These are phyloP conservation scores for Eurois occulta DNA, from an alignment of 2,888 invertebrate species.

Conservation along the genomic window DNA sequence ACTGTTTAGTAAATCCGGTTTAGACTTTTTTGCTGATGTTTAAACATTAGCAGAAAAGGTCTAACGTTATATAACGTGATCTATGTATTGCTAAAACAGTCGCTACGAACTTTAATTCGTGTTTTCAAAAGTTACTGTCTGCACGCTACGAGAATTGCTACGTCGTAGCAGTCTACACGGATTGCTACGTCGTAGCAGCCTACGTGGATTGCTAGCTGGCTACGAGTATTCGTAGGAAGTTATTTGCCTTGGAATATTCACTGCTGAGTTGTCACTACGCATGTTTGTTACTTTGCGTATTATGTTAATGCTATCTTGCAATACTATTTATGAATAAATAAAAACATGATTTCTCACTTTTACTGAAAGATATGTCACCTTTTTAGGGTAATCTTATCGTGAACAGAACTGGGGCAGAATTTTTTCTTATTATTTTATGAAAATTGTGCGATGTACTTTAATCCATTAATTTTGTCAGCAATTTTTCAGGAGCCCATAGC, in stretches of 20 bases:
- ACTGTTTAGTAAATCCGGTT: conserved; percentile 14
- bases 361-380: neutral
- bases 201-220: conserved; percentile 38
- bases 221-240: conserved; percentile 31
- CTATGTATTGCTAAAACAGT: conserved; percentile 9
- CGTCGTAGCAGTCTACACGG: conserved; percentile 38
- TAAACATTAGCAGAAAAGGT: neutral
- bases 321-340: neutral
- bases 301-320: neutral
- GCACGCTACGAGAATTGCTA: conserved; percentile 22
- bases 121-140: conserved; percentile 22
- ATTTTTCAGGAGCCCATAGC: conserved; percentile 33
- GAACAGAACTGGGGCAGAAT: neutral
- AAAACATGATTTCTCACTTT: neutral
- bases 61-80: neutral
- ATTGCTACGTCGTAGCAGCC: conserved; percentile 46
- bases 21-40: neutral
- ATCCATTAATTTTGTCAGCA: conserved; percentile 34
- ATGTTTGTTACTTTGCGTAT: neutral
- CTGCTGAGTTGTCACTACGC: neutral
- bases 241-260: conserved; percentile 25
- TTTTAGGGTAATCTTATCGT: neutral
- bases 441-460: neutral
- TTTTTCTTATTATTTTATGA: neutral
- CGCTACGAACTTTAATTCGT: conserved; percentile 20